These are phyloP conservation scores for Saccopteryx leptura DNA, from an alignment of 2,113 vertebrate genomes.

Conservation along the genomic window DNA sequence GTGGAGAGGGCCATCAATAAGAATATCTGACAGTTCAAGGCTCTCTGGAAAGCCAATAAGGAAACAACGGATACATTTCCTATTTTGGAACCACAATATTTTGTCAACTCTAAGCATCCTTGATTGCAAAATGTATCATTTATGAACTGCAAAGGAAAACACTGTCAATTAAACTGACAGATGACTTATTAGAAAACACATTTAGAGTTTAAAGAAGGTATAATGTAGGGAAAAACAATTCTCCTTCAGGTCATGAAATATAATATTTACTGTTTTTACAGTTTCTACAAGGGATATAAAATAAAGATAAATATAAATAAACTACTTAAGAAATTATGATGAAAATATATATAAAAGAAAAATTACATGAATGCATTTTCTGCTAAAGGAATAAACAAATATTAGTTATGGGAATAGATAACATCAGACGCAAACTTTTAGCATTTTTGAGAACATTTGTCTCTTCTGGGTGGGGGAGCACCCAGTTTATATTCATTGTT, in stretches of 20 bases:
- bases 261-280: not conserved
- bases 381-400: constrained; percentile 7
- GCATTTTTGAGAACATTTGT: not conserved
- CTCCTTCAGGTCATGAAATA: not conserved
- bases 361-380: not conserved
- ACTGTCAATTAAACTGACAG: not conserved
- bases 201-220: not conserved
- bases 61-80: not conserved
- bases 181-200: not conserved
- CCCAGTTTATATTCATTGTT: not conserved
- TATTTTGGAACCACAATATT: not conserved
- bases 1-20: not conserved
- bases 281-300: not conserved
- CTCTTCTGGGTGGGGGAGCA: not conserved
- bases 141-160: not conserved
- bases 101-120: not conserved
- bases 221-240: not conserved
- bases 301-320: not conserved
- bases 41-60: not conserved
- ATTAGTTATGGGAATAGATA: not conserved
- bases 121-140: not conserved
- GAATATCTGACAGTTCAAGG: not conserved
- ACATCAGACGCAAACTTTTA: not conserved
- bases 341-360: not conserved
- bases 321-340: constrained; percentile 10